Base-by-base conservation (phyloP, 1,140 invertebrate genomes). In the Diploscapter pachys region DNA sequence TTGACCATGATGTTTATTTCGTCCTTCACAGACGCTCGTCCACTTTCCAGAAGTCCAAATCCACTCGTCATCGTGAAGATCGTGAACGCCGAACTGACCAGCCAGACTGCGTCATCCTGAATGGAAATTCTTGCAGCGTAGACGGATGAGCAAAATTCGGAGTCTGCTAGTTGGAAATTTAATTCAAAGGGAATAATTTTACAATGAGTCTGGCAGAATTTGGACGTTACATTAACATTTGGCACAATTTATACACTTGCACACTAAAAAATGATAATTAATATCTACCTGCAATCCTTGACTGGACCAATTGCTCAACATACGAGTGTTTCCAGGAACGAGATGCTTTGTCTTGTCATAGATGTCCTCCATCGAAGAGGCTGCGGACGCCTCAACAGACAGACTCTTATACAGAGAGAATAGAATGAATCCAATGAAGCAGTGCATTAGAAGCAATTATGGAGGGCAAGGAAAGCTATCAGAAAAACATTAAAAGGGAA, bases 1-100 rank as follows among this genome's bases (percentile, higher is more conserved):
- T 95, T 95, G 92, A 95, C 93, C 93, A 95, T 95, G n/a, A 95
- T 95, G 81, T 95, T 95, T 0, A 94, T 93, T 89, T 95, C 94
- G 82, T 95, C 95, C 87, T 95, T 96, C 52, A 93, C 89, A 1
- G 92, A 93, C 0, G 95, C 93, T 80, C 92, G 93, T 4, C 94
- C 94, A 1, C 92, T 93, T 85, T 96, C 93, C 69, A 96, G 84
- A 89, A 96, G 91, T 4, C 93, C 93, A 82, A 95, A 96, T 65
- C 93, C 94, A 78, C 93, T 94, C 88, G 96, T 94, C 94, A 96
- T 97, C 0, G 94, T 96, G 84, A 96, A 96, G 73, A 96, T 96
- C 78, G 96, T 95, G 83, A 97, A 96, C 2, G 93, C 92, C 67
- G 92, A 93, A 0, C 93, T 94, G 49, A 96, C 88, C 63, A 96